phyloP scores from a whole-genome alignment of 2,888 invertebrate species.

The Cryptocheilus praepositus region DNA sequence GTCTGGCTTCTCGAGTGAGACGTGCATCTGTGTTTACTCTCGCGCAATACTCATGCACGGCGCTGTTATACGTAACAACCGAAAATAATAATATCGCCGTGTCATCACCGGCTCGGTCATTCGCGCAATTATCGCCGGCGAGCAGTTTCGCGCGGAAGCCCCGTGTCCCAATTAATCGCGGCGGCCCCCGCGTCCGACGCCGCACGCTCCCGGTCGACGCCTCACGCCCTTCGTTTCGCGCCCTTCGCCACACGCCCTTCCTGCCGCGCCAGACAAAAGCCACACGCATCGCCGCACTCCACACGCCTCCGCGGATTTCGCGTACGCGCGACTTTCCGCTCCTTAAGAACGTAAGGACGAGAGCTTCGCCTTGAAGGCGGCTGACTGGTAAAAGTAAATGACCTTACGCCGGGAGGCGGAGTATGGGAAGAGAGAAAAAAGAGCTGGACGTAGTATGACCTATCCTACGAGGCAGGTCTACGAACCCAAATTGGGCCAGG shows the following conservation, averaged over 20 bases:
- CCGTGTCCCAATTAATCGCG: too few species aligned
- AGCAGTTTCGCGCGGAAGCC: background rate
- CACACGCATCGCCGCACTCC: too few species aligned
- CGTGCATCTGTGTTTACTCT: conserved; percentile 9
- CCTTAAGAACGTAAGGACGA: conserved; percentile 31
- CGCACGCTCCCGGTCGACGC: too few species aligned
- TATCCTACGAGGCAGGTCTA: conserved; percentile 63
- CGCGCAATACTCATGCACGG: background rate
- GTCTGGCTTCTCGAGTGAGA: background rate
- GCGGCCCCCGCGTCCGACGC: too few species aligned
- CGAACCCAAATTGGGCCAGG: conserved; percentile 68
- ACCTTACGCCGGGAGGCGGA: conserved; percentile 58
- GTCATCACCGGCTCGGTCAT: background rate
- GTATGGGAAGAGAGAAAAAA: conserved; percentile 17
- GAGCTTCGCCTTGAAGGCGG: conserved; percentile 57
- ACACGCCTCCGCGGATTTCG: conserved; percentile 25
- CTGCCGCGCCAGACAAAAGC: too few species aligned
- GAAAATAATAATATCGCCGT: conserved; percentile 6
- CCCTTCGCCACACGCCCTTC: too few species aligned
- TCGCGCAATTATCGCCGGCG: background rate
- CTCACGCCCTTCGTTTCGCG: too few species aligned
- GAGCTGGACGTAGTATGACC: conserved; percentile 41
- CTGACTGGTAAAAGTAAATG: conserved; percentile 70
- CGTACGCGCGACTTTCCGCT: conserved; percentile 30
- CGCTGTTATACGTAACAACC: background rate